Conservation (phyloP, 2,113 vertebrate species). For the Calyptomena viridis region DNA sequence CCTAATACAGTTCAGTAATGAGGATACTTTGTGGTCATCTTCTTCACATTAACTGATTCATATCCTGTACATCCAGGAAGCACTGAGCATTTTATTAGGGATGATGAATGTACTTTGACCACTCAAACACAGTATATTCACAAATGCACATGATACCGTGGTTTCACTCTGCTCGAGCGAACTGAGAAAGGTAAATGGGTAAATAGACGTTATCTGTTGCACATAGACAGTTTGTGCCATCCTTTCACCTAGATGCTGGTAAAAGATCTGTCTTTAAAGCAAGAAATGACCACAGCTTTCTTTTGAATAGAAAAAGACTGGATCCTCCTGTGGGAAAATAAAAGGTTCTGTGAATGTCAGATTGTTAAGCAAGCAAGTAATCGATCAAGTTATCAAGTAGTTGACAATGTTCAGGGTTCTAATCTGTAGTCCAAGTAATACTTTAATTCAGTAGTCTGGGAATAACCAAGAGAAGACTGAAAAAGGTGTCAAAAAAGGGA, state of each 20-base stretch:
- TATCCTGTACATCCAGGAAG: conserved; percentile 46
- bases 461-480: not conserved
- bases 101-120: not conserved
- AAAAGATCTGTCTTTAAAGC: not conserved
- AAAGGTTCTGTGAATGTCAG: not conserved
- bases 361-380: not conserved
- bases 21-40: conserved; percentile 35
- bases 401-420: not conserved
- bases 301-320: not conserved
- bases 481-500: not conserved
- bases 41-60: conserved; percentile 42
- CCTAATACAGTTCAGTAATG: not conserved
- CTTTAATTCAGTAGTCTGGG: not conserved
- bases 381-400: not conserved
- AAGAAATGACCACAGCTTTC: not conserved
- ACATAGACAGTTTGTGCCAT: not conserved
- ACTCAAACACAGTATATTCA: not conserved
- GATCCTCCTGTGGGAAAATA: not conserved
- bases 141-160: not conserved
- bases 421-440: not conserved
- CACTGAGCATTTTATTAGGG: not conserved
- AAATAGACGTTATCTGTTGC: not conserved
- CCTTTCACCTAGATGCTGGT: not conserved
- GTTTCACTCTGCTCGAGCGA: not conserved
- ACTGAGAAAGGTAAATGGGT: not conserved